Evolutionary conservation across 53 echinoderm and acorn worm genomes (phyloP).

Genomic region (Henricia sp.): DNA sequence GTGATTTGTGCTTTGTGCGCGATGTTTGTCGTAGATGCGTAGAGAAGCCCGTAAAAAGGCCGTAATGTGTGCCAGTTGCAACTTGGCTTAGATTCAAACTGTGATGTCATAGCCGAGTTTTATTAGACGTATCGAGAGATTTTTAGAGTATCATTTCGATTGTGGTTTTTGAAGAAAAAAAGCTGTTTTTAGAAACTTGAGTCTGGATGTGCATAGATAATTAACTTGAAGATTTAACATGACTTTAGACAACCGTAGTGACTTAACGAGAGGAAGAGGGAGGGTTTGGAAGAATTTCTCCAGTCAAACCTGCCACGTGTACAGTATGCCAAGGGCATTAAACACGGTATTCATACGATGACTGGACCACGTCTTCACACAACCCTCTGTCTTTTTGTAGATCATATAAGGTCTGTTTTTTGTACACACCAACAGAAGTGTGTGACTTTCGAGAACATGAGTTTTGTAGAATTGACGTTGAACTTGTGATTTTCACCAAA

Average conservation of each 20-base stretch:
- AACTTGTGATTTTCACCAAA: slow-evolving; percentile 9
- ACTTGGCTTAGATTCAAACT: slow-evolving; percentile 44
- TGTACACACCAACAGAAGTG: slow-evolving; percentile 42
- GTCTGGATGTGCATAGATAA: slow-evolving; percentile 56
- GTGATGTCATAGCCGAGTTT: slow-evolving; percentile 51
- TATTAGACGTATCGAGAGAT: slow-evolving; percentile 23
- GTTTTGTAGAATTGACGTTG: slow-evolving; percentile 12
- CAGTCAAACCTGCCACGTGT: neutral
- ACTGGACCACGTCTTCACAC: neutral
- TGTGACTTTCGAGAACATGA: slow-evolving; percentile 34
- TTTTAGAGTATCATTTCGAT: slow-evolving; percentile 46
- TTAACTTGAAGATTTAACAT: slow-evolving; percentile 55
- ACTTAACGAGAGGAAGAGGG: neutral
- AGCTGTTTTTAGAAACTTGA: slow-evolving; percentile 49
- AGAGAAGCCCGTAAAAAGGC: slow-evolving; percentile 28
- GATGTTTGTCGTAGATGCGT: slow-evolving; percentile 48
- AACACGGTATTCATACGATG: neutral
- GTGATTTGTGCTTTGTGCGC: slow-evolving; percentile 58
- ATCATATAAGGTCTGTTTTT: slow-evolving; percentile 30
- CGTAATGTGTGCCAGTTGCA: slow-evolving; percentile 37
- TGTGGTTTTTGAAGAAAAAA: slow-evolving; percentile 57
- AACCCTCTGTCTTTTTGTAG: slow-evolving; percentile 26
- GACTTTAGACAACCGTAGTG: slow-evolving; percentile 57
- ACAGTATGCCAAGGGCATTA: neutral
- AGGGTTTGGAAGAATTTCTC: neutral